These are phyloP conservation scores for Cheirogaleus medius DNA, from an alignment of 2,113 vertebrate genomes.

Conservation along the genomic window DNA sequence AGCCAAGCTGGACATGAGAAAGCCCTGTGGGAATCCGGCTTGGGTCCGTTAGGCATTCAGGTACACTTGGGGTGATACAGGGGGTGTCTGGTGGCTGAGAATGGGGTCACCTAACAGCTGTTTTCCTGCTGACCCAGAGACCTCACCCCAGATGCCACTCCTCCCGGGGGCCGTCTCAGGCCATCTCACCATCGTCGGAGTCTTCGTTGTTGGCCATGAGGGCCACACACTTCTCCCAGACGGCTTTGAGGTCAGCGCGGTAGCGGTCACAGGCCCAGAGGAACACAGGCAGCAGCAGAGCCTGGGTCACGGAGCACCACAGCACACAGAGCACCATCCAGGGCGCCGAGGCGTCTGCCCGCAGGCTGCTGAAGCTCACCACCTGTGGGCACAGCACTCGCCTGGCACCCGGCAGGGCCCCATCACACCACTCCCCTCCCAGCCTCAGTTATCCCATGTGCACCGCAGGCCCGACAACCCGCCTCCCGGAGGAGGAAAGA, in stretches of 20 bases:
- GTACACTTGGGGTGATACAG: background rate
- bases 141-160: rapidly evolving
- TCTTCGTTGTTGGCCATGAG: constrained; percentile 92
- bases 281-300: constrained; percentile 92
- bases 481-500: too few relatives aligned
- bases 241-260: constrained; percentile 90
- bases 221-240: constrained; percentile 94
- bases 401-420: background rate
- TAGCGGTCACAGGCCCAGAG: constrained; percentile 96
- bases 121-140: background rate
- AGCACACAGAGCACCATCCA: constrained; percentile 95
- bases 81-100: background rate
- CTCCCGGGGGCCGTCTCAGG: background rate
- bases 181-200: constrained; percentile 88
- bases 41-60: background rate
- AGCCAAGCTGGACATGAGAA: background rate
- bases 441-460: background rate
- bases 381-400: constrained; percentile 82
- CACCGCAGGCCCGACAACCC: background rate
- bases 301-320: constrained; percentile 95
- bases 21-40: background rate
- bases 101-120: background rate
- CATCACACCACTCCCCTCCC: rapidly evolving
- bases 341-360: constrained; percentile 88
- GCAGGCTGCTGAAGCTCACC: constrained; percentile 94